Conservation (phyloP, 2,113 vertebrate species). For the Colius striatus region DNA sequence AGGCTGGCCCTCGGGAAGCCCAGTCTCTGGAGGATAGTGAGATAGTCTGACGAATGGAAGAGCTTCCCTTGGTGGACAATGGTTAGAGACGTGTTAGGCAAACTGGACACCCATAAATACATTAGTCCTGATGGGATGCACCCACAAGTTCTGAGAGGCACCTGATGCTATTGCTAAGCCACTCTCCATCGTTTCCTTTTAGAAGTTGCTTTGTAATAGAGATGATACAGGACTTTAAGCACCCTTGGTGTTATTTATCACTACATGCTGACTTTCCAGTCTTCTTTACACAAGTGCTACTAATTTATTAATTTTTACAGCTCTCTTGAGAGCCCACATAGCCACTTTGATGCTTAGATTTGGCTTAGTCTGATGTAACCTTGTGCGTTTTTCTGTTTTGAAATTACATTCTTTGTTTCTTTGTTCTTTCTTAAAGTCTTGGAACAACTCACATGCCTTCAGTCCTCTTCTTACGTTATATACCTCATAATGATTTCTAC, state of each 20-base stretch:
- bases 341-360: not conserved
- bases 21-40: no score
- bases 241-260: not conserved
- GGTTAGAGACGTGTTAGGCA: no score
- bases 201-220: not conserved
- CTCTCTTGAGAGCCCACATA: not conserved
- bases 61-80: no score
- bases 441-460: not conserved
- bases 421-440: not conserved
- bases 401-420: not conserved
- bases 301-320: not conserved
- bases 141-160: no score
- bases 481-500: not conserved
- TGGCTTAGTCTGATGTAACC: not conserved
- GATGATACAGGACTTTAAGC: not conserved
- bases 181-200: not conserved
- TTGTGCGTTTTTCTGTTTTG: not conserved
- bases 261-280: not conserved
- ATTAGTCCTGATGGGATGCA: no score
- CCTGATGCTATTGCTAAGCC: no score
- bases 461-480: not conserved
- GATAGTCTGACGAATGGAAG: no score
- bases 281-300: not conserved
- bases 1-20: no score
- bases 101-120: no score